Percentiles rank a stretch among this genome's conserved stretches.
These are phyloP conservation scores for Craniophora ligustri DNA, from an alignment of 2,888 invertebrate genomes.

Conservation along the genomic window DNA sequence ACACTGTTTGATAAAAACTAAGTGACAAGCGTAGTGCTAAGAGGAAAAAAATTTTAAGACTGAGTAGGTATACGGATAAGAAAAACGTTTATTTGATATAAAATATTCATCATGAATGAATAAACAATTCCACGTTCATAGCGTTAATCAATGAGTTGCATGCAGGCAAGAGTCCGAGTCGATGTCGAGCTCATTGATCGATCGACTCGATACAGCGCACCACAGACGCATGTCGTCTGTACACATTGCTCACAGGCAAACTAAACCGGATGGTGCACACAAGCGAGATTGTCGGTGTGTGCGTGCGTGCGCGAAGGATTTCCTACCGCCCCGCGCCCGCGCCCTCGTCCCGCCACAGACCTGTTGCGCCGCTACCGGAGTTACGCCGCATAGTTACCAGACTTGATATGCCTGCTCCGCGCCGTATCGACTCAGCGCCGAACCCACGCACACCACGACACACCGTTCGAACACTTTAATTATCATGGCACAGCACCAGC, in stretches of 20 bases:
- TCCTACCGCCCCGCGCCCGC: conserved; percentile 83
- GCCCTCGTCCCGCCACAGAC: conserved; percentile 80
- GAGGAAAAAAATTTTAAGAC: conserved; percentile 42
- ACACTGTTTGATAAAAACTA: conserved; percentile 21
- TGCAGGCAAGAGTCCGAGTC: conserved; percentile 83
- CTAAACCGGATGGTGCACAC: conserved; percentile 87
- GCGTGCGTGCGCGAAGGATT: conserved; percentile 84
- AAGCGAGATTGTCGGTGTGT: conserved; percentile 62
- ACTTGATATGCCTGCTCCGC: conserved; percentile 83
- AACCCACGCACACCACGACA: conserved; percentile 77
- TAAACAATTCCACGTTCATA: conserved; percentile 88
- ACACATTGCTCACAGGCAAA: conserved; percentile 73
- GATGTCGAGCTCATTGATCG: conserved; percentile 88
- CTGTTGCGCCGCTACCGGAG: conserved; percentile 88
- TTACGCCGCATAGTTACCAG: conserved; percentile 89
- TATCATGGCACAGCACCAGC: conserved; percentile 80
- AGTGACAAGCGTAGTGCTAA: conserved; percentile 18
- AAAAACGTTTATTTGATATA: conserved; percentile 79
- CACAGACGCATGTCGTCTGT: conserved; percentile 68
- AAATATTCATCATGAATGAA: conserved; percentile 87
- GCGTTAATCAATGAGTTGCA: conserved; percentile 88
- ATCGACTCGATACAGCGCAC: conserved; percentile 81
- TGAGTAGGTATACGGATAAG: conserved; percentile 62
- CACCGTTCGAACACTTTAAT: conserved; percentile 80
- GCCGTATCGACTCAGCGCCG: conserved; percentile 63